Conservation (phyloP, 2,797 vertebrate species). For the Anguilla anguilla region DNA sequence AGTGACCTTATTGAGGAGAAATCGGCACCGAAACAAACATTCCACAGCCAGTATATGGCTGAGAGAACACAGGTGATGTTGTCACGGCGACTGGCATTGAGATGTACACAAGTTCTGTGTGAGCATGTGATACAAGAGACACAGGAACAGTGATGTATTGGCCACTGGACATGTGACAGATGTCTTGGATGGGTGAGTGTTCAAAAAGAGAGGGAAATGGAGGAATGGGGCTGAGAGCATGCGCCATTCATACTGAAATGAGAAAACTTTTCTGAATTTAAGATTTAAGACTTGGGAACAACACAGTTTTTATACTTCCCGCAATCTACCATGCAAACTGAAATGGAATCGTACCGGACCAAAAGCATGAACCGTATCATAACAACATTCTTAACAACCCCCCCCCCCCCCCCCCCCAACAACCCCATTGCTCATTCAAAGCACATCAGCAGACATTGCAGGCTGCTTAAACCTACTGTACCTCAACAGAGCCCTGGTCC, state of each 20-base stretch:
- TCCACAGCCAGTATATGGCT: constrained; percentile 8
- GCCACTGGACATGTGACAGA: not conserved
- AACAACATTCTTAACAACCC: not conserved
- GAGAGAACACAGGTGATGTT: not conserved
- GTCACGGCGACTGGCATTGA: not conserved
- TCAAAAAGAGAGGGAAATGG: not conserved
- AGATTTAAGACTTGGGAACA: not conserved
- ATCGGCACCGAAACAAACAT: not conserved
- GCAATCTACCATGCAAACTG: not conserved
- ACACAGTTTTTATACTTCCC: not conserved
- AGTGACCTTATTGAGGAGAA: not conserved
- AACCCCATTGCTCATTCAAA: not conserved
- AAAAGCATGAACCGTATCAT: not conserved
- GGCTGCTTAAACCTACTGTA: not conserved
- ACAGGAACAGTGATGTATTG: not conserved
- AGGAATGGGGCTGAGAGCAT: not conserved
- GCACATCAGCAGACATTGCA: not conserved
- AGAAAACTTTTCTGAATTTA: not conserved
- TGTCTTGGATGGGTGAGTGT: not conserved
- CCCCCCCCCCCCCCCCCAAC: too few species aligned
- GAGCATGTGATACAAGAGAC: not conserved
- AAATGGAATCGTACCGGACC: not conserved
- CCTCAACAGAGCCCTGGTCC: not conserved
- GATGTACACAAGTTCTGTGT: not conserved
- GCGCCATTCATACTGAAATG: not conserved